Percentiles rank a stretch among this genome's conserved stretches.
phyloP scores from a whole-genome alignment of 2,888 invertebrate genomes.

The Noctua pronuba region DNA sequence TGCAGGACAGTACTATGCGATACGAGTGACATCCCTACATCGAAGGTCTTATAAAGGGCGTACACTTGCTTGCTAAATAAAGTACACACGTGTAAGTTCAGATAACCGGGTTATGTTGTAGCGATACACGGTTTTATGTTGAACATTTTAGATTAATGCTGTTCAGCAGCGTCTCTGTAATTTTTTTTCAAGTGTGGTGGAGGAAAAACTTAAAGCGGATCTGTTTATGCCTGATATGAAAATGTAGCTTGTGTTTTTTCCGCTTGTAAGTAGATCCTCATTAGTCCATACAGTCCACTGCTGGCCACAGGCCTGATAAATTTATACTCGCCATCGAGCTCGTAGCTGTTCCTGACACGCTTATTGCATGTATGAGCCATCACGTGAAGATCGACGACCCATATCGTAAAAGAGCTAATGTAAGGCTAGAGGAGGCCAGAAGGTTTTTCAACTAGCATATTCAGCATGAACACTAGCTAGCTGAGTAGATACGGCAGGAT shows the following conservation, averaged over 20 bases:
- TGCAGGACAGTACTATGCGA: no score
- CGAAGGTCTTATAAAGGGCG: not conserved
- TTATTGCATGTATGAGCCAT: not conserved
- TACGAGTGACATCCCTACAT: conserved; percentile 6
- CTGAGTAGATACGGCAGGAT: no score
- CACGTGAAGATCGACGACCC: no score
- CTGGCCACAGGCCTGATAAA: not conserved
- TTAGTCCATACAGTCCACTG: not conserved
- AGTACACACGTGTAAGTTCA: conserved; percentile 5
- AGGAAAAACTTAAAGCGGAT: not conserved
- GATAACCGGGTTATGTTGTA: conserved; percentile 15
- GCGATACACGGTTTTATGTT: not conserved
- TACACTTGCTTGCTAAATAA: conserved; percentile 37
- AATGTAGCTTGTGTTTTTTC: not conserved
- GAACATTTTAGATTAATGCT: conserved; percentile 1
- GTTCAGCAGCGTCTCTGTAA: not conserved
- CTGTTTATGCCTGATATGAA: not conserved
- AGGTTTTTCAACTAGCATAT: no score
- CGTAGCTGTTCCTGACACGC: not conserved
- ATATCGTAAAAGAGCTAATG: no score
- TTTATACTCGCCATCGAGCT: not conserved
- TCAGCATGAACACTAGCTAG: no score
- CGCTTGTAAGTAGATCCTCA: not conserved
- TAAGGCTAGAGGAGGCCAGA: no score
- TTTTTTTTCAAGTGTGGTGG: not conserved